Evolutionary conservation across 2,113 vertebrate genomes (phyloP), one percentile per base, ranked within the genome.

Genomic region (Rousettus leschenaultii): DNA sequence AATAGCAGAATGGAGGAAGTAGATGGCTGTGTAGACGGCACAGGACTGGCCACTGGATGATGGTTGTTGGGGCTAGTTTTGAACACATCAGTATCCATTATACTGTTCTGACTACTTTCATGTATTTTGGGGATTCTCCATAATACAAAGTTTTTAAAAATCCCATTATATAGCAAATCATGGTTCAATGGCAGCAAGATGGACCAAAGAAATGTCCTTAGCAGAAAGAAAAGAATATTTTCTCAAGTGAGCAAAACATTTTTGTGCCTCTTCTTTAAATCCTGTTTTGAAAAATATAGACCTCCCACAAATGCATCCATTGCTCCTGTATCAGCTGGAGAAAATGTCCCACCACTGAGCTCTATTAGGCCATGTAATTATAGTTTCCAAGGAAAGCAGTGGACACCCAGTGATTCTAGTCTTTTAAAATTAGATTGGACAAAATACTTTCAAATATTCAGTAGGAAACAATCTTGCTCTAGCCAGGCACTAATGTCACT

Each of bases 401-500:
- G 59, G 94, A 93, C 82, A 35, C 89, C 96, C 87, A 65, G 0
- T 43, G 84, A 93, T 91, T 91, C 78, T 6, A 65, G n/a, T n/a
- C 95, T 95, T 82, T 92, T 96, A 96, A 92, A 96, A 73, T 75
- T 28, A 66, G 93, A 95, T 55, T 30, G 75, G 33, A 94, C 80
- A 96, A 96, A 97, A 98, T 22, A 95, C 68, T 95, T 80, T 95
- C 83, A 53, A 96, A 96, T 80, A 92, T 94, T 90, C 93, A 61
- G 66, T 33, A 84, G 45, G 94, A 94, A 94, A 95, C 89, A 57
- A 96, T 95, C 71, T 55, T 38, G 48, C 51, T 94, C 80, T 82
- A 89, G 89, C n/a, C 85, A 83, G 91, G 97, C 93, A 96, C 96
- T 88, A 96, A 95, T 97, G 97, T 83, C 89, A 86, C 91, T 95